Base-by-base conservation (phyloP, 1,140 invertebrate genomes). In the Sitobion miscanthi region DNA sequence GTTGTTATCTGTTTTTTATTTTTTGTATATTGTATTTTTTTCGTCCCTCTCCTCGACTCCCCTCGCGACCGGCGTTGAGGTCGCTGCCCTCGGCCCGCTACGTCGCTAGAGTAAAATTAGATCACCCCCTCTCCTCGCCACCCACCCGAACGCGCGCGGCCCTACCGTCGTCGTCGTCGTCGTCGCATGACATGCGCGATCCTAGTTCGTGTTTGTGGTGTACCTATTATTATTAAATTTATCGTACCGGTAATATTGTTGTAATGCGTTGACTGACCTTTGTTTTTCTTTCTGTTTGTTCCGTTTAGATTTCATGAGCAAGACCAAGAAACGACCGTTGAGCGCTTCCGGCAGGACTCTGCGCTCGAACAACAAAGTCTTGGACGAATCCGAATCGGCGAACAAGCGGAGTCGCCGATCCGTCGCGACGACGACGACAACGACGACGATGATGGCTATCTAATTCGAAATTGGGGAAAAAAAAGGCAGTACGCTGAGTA, bases 311-410 rank as follows among this genome's bases (percentile, higher is more conserved):
- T 92, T 83, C 69, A 92, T 92, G 91, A 38, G n/a, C n/a, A 92
- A 92, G 85, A 92, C 91, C 11, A 92, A 92, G 69, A 92, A 92
- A n/a, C 35, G 91, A 83, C n/a, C 90, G 17, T 47, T 77, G 62
- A 77, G 62, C 17, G 57, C 4, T 42, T 1, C 17, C 21, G n/a
- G 38, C 62, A n/a, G 62, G 20, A 35, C 62, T 23, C 30, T 45
- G 23, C 86, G 47, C 20, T 82, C 62, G 4, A 91, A 91, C 49
- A 91, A 77, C n/a, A 47, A 54, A 14, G 62, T n/a, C 42, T 49
- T 83, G 38, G 89, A 90, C 89, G 89, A 90, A 62, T 4, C n/a
- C 5, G 49, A 35, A 14, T 38, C 89, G 21, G 89, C 54, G 38
- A 90, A 45, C 30, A 91, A 91, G 42, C 77, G 90, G 52, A 91